Evolutionary conservation across 2,888 invertebrate genomes (phyloP), one percentile per base, ranked within the genome.

Genomic region (Augiades crinisus): DNA sequence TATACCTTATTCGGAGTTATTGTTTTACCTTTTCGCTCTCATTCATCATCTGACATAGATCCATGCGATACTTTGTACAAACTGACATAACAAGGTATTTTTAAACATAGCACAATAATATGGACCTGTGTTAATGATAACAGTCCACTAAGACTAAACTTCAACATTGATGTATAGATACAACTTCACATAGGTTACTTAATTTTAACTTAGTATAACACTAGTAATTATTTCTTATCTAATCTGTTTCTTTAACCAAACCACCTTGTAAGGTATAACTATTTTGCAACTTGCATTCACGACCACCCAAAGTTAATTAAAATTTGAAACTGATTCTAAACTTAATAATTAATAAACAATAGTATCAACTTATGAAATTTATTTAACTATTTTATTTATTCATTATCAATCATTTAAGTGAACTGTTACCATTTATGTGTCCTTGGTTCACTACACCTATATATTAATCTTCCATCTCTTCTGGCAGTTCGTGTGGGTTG

Each of bases 401-500:
- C 44, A 49, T n/a, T n/a, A n/a, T 56, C 47, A 55, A 57, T 54
- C 24, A 44, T 34, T 65, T 58, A 57, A 65, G 62, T 71, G 71
- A 67, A 71, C 69, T 68, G 69, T 67, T 67, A 68, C 63, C 65
- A 63, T 59, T 61, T 55, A 62, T 58, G 52, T 56, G 38, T 58
- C 52, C 55, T 59, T 57, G 34, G 37, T 44, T 30, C 37, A 59
- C 52, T 57, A 54, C 34, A 58, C 47, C 59, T 60, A 56, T 55
- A 47, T 52, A 4, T 75, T 92, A 94, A 91, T 98, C 98, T 91
- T 97, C 97, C 97, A 97, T 97, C 77, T 97, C 97, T 82, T 98
- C 98, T 41, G 96, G 96, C 78, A 98, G 92, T 85, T 98, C 98
- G 80, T 98, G 97, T 37, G 98, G 98, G 91, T 98, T 98, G 60